These are phyloP conservation scores for Phytoseiulus persimilis DNA, from an alignment of 2,888 invertebrate genomes.

Conservation along the genomic window DNA sequence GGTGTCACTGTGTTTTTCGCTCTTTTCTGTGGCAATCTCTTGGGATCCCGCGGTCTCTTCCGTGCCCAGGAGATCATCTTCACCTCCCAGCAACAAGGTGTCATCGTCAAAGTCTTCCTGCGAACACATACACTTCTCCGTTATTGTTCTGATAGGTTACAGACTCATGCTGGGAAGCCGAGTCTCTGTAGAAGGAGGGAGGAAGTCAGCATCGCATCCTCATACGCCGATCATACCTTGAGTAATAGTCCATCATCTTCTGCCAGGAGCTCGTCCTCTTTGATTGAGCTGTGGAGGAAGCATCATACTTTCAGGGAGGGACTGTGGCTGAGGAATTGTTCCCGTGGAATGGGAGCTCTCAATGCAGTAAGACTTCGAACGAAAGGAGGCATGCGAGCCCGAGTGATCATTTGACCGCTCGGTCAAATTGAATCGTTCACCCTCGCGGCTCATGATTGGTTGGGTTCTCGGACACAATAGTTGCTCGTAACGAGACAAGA, in stretches of 20 bases:
- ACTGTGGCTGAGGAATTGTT: no score
- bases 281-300: background rate
- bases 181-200: background rate
- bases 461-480: no score
- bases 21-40: background rate
- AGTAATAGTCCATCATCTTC: constrained; percentile 8
- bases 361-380: no score
- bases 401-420: no score
- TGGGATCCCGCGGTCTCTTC: background rate
- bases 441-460: no score
- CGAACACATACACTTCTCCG: background rate
- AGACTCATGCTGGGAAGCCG: background rate
- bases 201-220: background rate
- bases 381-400: no score
- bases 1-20: background rate
- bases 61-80: constrained; percentile 12
- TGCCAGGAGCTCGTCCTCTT: constrained; percentile 30
- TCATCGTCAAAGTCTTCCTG: constrained; percentile 31
- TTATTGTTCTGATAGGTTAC: background rate
- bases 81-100: constrained; percentile 12
- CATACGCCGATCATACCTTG: background rate
- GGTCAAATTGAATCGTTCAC: no score
- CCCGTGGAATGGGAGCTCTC: no score
- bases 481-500: background rate
- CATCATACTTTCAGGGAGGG: no score